A percentile compares a stretch with the other conserved stretches of the same genome.
phyloP scores from a whole-genome alignment of 1,140 invertebrate species.

The Anthonomus grandis region DNA sequence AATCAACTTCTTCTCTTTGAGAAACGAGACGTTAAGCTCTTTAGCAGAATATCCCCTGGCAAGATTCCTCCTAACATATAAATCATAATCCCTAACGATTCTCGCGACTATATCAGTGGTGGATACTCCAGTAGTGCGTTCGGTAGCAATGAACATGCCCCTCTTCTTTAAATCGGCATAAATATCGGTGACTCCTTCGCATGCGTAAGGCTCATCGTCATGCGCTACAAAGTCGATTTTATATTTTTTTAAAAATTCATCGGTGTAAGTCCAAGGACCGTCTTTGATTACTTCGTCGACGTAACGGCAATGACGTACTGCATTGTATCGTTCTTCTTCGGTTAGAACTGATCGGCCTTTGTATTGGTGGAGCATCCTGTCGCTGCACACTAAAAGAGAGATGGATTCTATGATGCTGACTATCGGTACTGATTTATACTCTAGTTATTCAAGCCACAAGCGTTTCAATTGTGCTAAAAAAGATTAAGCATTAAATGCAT shows the following conservation, averaged over 20 bases:
- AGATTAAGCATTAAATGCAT: no score
- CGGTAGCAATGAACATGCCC: constrained; percentile 96
- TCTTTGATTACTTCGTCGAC: constrained; percentile 95
- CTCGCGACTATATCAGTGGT: constrained; percentile 99
- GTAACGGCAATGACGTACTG: constrained; percentile 97
- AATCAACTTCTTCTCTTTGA: constrained; percentile 90
- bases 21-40: constrained; percentile 96
- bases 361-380: constrained; percentile 79
- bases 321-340: constrained; percentile 93
- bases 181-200: constrained; percentile 79
- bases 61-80: constrained; percentile 95
- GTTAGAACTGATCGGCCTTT: constrained; percentile 98
- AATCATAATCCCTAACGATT: constrained; percentile 97
- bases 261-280: constrained; percentile 91
- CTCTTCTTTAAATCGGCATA: constrained; percentile 87
- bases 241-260: constrained; percentile 85
- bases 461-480: no score
- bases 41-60: constrained; percentile 95
- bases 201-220: constrained; percentile 91
- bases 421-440: no score
- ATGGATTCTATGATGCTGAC: no score
- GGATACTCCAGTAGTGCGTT: constrained; percentile 94
- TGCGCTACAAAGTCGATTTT: constrained; percentile 99
- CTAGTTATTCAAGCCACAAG: no score
- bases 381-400: constrained; percentile 78